Percentiles rank a stretch among this genome's conserved stretches.
These are phyloP conservation scores for Pterostichus madidus DNA, from an alignment of 2,888 invertebrate species.

Conservation along the genomic window DNA sequence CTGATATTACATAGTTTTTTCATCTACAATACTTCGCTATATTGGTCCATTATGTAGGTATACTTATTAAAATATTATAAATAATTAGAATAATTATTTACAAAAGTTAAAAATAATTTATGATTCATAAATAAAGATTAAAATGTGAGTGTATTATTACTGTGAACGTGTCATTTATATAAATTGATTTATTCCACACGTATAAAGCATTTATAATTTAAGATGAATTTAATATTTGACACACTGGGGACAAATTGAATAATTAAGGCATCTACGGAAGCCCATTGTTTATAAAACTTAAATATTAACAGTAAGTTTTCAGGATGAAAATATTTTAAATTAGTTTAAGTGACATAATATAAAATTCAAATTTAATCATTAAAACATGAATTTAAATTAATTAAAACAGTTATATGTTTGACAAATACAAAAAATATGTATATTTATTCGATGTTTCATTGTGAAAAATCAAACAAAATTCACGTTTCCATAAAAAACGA, in stretches of 20 bases:
- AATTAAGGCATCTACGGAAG: constrained; percentile 53
- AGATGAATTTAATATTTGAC: constrained; percentile 52
- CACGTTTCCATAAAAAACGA: background rate
- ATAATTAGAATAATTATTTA: constrained; percentile 30
- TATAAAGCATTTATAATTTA: constrained; percentile 22
- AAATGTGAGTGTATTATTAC: constrained; percentile 33
- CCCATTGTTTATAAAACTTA: constrained; percentile 22
- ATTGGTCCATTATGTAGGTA: constrained; percentile 52
- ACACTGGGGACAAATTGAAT: constrained; percentile 29
- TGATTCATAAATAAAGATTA: background rate
- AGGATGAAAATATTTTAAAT: background rate
- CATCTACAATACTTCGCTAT: constrained; percentile 17
- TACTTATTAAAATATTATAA: constrained; percentile 5
- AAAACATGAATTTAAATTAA: background rate
- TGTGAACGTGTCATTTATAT: constrained; percentile 31
- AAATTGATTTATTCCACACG: constrained; percentile 42
- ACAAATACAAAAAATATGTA: background rate
- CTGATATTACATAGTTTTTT: constrained; percentile 4
- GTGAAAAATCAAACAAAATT: background rate
- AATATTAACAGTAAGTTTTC: background rate
- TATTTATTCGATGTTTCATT: constrained; percentile 4
- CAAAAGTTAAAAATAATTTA: background rate
- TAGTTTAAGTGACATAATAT: background rate
- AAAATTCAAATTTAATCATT: background rate
- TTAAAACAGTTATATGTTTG: no score